phyloP scores from a whole-genome alignment of 1,140 invertebrate genomes.

The Halyomorpha halys region DNA sequence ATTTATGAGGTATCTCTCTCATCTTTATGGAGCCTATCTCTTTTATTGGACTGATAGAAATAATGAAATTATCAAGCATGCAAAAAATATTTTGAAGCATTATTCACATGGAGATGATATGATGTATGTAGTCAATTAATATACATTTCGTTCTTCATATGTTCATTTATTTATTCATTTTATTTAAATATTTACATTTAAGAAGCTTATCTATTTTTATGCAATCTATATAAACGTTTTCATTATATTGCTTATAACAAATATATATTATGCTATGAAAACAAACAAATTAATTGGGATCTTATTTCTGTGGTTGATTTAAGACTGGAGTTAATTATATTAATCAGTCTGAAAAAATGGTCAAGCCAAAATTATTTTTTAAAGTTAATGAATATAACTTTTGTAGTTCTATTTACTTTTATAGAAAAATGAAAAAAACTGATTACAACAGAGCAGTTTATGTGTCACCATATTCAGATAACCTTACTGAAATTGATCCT shows the following conservation, averaged over 20 bases:
- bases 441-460: slow-evolving; percentile 1
- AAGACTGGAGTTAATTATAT: too few relatives aligned
- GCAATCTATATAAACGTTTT: too few relatives aligned
- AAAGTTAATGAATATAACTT: too few relatives aligned
- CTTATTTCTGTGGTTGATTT: too few relatives aligned
- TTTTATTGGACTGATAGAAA: slow-evolving; percentile 9
- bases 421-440: slow-evolving; percentile 2
- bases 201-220: too few relatives aligned
- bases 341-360: too few relatives aligned
- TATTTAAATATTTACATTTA: background rate
- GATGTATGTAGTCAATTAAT: background rate
- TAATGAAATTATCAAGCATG: slow-evolving; percentile 2
- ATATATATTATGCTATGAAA: too few relatives aligned
- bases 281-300: too few relatives aligned
- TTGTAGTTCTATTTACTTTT: background rate
- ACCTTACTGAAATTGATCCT: background rate
- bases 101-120: slow-evolving; percentile 1
- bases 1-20: slow-evolving; percentile 3
- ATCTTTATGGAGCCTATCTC: slow-evolving; percentile 5
- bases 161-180: too few relatives aligned
- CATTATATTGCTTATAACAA: too few relatives aligned
- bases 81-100: background rate
- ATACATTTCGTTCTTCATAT: background rate
- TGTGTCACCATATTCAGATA: background rate
- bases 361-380: too few relatives aligned